These are phyloP conservation scores for Scaptomyza montana DNA, from an alignment of 1,140 invertebrate genomes.

Conservation along the genomic window DNA sequence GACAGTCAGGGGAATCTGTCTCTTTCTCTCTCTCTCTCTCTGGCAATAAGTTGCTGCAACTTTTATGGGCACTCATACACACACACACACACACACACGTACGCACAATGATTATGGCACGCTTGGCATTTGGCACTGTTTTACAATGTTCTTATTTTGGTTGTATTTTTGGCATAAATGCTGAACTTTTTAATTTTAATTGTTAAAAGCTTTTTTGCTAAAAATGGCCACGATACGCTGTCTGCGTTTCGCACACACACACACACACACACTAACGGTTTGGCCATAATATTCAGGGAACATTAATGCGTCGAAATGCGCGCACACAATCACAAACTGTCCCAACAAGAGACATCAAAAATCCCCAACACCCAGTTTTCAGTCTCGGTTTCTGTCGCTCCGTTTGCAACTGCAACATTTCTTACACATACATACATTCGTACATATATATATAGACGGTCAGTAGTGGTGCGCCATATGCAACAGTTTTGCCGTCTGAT, in stretches of 20 bases:
- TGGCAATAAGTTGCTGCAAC: slow-evolving; percentile 47
- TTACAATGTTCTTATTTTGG: slow-evolving; percentile 4
- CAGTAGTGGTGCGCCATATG: slow-evolving; percentile 43
- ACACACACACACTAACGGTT: neutral
- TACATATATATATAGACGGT: slow-evolving; percentile 16
- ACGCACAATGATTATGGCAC: slow-evolving; percentile 68
- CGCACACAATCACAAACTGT: slow-evolving; percentile 48
- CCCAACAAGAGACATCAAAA: slow-evolving; percentile 16
- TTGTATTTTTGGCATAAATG: slow-evolving; percentile 59
- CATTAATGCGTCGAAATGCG: slow-evolving; percentile 76
- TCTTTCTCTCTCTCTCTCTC: slow-evolving; percentile 3
- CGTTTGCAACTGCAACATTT: slow-evolving; percentile 29
- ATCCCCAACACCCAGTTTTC: slow-evolving; percentile 22
- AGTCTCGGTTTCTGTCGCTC: neutral
- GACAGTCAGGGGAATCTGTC: slow-evolving; percentile 36
- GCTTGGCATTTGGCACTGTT: slow-evolving; percentile 61
- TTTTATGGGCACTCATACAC: slow-evolving; percentile 51
- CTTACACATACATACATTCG: slow-evolving; percentile 11
- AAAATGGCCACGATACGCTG: slow-evolving; percentile 41
- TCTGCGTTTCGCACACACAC: slow-evolving; percentile 26
- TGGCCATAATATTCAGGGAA: slow-evolving; percentile 63
- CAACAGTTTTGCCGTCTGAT: slow-evolving; percentile 74
- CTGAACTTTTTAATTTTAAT: slow-evolving; percentile 83
- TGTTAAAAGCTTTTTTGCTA: slow-evolving; percentile 81
- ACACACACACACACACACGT: slow-evolving; percentile 58